phyloP scores from a whole-genome alignment of 1,140 invertebrate species.

The Diachasma alloeum region DNA sequence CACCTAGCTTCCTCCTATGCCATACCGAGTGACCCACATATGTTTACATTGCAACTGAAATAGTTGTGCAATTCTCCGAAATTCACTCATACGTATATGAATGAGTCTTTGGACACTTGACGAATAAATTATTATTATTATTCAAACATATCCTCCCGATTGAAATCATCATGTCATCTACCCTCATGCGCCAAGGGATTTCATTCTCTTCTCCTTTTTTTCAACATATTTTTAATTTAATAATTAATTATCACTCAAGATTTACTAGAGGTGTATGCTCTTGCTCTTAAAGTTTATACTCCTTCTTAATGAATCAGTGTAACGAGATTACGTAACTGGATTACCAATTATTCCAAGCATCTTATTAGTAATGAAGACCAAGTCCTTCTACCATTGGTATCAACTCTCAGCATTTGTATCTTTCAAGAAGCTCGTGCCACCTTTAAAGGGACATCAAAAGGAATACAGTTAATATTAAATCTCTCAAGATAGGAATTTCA shows the following conservation, averaged over 20 bases:
- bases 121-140: no score
- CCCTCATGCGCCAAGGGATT: no score
- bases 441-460: constrained; percentile 44
- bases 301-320: background rate
- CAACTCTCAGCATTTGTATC: background rate
- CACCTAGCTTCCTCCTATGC: background rate
- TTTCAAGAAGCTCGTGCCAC: background rate
- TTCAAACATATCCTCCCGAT: no score
- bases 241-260: background rate
- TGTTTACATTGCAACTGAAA: background rate
- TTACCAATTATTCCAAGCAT: background rate
- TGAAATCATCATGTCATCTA: no score
- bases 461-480: constrained; percentile 55
- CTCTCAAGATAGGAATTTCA: constrained; percentile 42
- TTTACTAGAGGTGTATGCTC: background rate
- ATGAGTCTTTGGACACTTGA: no score
- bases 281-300: background rate
- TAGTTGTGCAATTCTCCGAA: background rate
- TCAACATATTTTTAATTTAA: background rate
- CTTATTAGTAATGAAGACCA: constrained; percentile 8
- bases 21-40: constrained; percentile 10
- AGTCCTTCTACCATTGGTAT: background rate
- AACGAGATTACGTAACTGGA: background rate
- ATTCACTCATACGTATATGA: background rate
- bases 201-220: no score